Conservation (phyloP, 2,113 vertebrate species). For the Scomber scombrus region DNA sequence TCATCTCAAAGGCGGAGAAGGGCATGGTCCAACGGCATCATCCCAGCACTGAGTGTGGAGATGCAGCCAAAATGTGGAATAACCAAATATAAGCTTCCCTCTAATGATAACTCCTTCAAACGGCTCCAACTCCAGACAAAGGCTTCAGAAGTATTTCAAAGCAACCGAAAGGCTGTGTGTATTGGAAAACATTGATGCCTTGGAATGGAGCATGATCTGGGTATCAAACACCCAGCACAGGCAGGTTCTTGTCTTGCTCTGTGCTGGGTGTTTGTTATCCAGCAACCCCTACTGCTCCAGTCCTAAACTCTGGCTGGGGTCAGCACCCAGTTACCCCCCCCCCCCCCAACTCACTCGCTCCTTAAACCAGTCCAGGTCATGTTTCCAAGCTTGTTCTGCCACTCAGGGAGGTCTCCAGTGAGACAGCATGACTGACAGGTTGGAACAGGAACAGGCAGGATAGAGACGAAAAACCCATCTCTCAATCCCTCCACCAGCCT, state of each 20-base stretch:
- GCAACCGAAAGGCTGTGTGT: conserved; percentile 4
- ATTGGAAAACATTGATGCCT: conserved; percentile 1
- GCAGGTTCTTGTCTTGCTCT: neutral
- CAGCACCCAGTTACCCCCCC: conserved; percentile 12
- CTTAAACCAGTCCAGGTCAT: conserved; percentile 13
- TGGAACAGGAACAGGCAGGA: conserved; percentile 48
- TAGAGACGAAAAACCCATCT: conserved; percentile 30
- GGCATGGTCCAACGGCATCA: conserved; percentile 29
- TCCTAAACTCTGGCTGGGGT: conserved; percentile 42
- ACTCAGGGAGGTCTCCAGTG: conserved; percentile 47
- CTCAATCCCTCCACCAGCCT: conserved; percentile 38
- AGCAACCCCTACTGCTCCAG: neutral
- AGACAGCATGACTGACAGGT: conserved; percentile 67
- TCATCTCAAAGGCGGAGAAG: conserved; percentile 43
- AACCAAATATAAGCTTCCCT: conserved; percentile 47
- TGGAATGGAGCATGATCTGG: conserved; percentile 13
- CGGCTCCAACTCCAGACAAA: conserved; percentile 42
- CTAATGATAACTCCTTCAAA: conserved; percentile 50
- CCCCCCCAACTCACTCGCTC: neutral
- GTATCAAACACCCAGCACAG: conserved; percentile 5
- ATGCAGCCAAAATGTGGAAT: conserved; percentile 38
- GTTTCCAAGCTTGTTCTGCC: conserved; percentile 47
- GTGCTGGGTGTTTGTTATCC: conserved; percentile 6
- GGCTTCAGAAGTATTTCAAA: conserved; percentile 45
- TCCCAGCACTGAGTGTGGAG: conserved; percentile 5